Conservation (phyloP, 2,888 invertebrate genomes). For the Argyresthia goedartella region DNA sequence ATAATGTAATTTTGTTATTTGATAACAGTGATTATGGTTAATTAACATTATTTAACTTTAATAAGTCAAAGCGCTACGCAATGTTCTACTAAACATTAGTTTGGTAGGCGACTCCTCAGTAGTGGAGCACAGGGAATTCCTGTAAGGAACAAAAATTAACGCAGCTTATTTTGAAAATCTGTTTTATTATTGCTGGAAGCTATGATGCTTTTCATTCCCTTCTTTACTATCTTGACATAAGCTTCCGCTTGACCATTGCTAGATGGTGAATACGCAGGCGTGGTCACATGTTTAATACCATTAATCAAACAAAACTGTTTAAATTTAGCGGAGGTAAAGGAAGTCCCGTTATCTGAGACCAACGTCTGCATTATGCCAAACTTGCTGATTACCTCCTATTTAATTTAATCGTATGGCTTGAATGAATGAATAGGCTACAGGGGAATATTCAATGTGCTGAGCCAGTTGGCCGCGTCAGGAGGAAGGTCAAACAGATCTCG, state of each 20-base stretch:
- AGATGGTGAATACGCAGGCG: constrained; percentile 3
- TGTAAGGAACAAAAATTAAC: neutral
- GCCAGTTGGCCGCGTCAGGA: no score
- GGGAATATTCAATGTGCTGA: no score
- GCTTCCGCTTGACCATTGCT: constrained; percentile 1
- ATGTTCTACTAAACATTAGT: neutral
- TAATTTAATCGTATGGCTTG: no score
- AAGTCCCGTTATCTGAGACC: constrained; percentile 6
- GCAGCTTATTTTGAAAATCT: neutral
- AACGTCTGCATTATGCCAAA: constrained; percentile 6
- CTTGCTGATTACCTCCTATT: no score
- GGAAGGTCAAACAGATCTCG: no score
- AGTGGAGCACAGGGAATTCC: neutral
- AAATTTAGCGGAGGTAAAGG: constrained; percentile 4
- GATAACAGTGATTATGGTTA: no score
- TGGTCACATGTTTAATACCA: constrained; percentile 6
- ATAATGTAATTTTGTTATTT: no score
- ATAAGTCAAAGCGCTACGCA: neutral
- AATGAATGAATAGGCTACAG: no score
- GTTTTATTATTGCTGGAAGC: neutral
- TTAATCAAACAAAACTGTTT: constrained; percentile 3
- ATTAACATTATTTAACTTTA: no score
- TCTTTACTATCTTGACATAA: constrained; percentile 8
- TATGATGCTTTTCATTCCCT: constrained; percentile 1
- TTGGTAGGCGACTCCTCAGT: neutral